Evolutionary conservation across 2,888 invertebrate genomes (phyloP).

Genomic region (Drosophila siamana): DNA sequence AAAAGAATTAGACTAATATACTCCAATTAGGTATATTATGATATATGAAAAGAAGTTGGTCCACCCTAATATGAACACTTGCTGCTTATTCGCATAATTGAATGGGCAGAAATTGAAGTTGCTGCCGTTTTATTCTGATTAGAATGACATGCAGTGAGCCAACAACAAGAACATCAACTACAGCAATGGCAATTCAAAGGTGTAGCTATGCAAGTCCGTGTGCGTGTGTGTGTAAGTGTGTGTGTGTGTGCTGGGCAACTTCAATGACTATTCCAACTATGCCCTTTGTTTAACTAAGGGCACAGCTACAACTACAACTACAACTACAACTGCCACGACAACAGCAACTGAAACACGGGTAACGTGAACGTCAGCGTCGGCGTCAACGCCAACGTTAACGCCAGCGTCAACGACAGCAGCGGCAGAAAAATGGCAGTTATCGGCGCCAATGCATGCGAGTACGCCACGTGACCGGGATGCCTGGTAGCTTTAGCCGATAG

Average conservation of each 20-base stretch:
- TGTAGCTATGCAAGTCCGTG: neutral
- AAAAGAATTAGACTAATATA: no score
- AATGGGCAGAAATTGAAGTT: conserved; percentile 16
- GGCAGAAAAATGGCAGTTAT: conserved; percentile 81
- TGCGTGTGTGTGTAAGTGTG: conserved; percentile 13
- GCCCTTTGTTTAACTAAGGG: conserved; percentile 64
- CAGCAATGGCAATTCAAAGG: conserved; percentile 30
- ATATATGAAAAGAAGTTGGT: no score
- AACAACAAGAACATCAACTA: no score
- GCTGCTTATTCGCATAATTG: conserved; percentile 11
- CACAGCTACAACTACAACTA: conserved; percentile 42
- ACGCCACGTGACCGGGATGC: conserved; percentile 74
- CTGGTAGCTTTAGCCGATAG: conserved; percentile 18
- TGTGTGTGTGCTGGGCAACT: conserved; percentile 48
- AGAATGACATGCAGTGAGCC: conserved; percentile 33
- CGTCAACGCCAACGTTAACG: conserved; percentile 20
- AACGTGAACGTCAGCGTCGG: conserved; percentile 23
- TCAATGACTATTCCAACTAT: conserved; percentile 66
- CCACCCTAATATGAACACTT: neutral
- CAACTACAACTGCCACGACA: conserved; percentile 31
- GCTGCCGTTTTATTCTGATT: conserved; percentile 44
- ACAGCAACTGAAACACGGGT: conserved; percentile 16
- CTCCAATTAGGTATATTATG: no score
- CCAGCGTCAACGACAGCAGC: conserved; percentile 23
- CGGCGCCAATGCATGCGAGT: conserved; percentile 81